These are phyloP conservation scores for Panthera leo DNA, from an alignment of 2,113 vertebrate species.

Conservation along the genomic window DNA sequence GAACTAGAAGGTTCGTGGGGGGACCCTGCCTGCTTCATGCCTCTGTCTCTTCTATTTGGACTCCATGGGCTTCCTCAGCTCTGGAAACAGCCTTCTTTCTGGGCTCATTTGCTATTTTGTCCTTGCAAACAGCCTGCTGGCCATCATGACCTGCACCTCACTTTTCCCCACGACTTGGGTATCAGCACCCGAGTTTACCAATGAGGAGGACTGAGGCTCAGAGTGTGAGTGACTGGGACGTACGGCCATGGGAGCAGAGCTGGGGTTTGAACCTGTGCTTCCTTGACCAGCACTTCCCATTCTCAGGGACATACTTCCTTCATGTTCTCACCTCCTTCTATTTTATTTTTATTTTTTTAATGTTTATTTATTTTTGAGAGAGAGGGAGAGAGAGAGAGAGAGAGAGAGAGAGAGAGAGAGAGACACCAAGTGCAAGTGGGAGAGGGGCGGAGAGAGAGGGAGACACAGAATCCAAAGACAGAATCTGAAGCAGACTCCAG, in stretches of 20 bases:
- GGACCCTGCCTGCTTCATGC: neutral
- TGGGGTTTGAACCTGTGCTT: neutral
- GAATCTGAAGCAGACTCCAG: too few relatives aligned
- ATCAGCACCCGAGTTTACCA: neutral
- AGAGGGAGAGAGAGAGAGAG: too few relatives aligned
- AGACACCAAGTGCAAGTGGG: too few relatives aligned
- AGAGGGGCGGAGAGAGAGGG: too few relatives aligned
- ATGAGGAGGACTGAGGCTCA: neutral
- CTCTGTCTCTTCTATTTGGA: neutral
- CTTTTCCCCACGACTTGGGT: fast-evolving
- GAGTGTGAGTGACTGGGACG: neutral
- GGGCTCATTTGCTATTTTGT: neutral
- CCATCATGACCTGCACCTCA: fast-evolving
- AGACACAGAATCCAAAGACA: too few relatives aligned
- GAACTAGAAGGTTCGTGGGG: too few relatives aligned
- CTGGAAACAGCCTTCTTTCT: neutral
- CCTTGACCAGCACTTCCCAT: fast-evolving
- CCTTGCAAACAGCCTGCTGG: neutral
- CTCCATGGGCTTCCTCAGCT: neutral
- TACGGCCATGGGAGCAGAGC: neutral
- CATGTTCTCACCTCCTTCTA: neutral
- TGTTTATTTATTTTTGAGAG: too few relatives aligned
- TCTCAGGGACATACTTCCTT: neutral
- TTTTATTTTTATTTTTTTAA: too few relatives aligned
- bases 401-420: too few relatives aligned